These are phyloP conservation scores for Urosaurus nigricauda DNA, from an alignment of 2,797 vertebrate genomes.

Conservation along the genomic window DNA sequence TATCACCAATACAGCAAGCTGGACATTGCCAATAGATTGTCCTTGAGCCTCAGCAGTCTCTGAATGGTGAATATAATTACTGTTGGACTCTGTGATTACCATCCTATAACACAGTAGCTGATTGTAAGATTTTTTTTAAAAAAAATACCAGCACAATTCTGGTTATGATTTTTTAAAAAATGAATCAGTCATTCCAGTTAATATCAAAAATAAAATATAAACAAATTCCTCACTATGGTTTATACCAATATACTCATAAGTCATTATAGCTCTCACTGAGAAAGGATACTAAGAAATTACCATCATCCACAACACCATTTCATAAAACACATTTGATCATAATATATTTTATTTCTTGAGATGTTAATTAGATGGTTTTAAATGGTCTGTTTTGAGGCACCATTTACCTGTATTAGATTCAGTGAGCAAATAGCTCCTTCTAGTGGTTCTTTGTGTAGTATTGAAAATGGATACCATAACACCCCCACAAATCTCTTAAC, in stretches of 20 bases:
- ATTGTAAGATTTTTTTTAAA: neutral
- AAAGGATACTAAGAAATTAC: constrained; percentile 10
- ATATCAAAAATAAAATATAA: neutral
- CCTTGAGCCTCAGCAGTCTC: neutral
- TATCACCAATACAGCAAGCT: neutral
- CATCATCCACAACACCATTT: neutral
- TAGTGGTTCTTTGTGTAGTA: constrained; percentile 59
- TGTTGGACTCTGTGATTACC: neutral
- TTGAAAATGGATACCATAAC: neutral
- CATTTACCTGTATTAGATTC: constrained; percentile 9
- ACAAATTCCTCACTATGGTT: neutral
- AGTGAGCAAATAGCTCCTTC: constrained; percentile 71
- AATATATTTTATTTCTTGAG: constrained; percentile 21
- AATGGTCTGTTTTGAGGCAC: neutral
- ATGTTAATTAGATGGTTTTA: constrained; percentile 6
- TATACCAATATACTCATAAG: neutral
- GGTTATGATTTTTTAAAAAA: neutral
- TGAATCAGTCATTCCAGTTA: neutral
- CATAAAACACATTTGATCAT: constrained; percentile 6
- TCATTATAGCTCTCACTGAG: neutral
- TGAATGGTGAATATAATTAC: neutral
- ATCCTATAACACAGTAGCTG: neutral
- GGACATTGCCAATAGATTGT: neutral
- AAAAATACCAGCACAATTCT: neutral
- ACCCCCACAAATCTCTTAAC: neutral